Percentiles rank a stretch among this genome's conserved stretches.
phyloP scores from a whole-genome alignment of 2,797 vertebrate species.

The Rhinella marina region DNA sequence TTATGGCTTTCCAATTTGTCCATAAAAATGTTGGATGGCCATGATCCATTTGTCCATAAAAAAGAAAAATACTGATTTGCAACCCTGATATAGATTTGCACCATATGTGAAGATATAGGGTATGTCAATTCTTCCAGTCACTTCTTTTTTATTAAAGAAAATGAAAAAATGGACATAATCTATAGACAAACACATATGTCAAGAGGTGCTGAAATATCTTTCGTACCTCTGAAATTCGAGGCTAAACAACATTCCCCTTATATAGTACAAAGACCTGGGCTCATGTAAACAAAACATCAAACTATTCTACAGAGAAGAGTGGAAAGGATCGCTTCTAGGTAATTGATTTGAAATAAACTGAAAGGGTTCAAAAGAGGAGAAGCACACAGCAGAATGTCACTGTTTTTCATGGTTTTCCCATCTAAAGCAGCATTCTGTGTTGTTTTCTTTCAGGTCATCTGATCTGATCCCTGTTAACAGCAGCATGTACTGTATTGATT shows the following conservation, averaged over 20 bases:
- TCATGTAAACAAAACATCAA: neutral
- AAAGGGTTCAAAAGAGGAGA: neutral
- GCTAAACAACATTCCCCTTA: neutral
- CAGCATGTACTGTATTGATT: constrained; percentile 17
- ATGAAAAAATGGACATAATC: neutral
- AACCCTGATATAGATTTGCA: neutral
- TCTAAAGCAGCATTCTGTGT: neutral
- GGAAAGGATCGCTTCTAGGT: neutral
- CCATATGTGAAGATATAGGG: neutral
- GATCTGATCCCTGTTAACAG: neutral
- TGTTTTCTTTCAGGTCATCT: neutral
- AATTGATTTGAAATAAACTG: neutral
- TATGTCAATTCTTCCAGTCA: neutral
- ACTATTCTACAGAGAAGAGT: neutral
- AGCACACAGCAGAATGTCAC: neutral
- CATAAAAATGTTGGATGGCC: too few species aligned
- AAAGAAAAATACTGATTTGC: too few species aligned
- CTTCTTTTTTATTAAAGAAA: neutral
- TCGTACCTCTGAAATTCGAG: neutral
- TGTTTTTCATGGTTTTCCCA: neutral
- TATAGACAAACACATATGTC: constrained; percentile 19
- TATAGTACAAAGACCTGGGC: neutral
- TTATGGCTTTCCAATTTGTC: too few species aligned
- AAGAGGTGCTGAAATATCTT: neutral
- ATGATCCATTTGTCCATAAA: too few species aligned